These are phyloP conservation scores for Helicoverpa assulta DNA, from an alignment of 2,888 invertebrate species.

Conservation along the genomic window DNA sequence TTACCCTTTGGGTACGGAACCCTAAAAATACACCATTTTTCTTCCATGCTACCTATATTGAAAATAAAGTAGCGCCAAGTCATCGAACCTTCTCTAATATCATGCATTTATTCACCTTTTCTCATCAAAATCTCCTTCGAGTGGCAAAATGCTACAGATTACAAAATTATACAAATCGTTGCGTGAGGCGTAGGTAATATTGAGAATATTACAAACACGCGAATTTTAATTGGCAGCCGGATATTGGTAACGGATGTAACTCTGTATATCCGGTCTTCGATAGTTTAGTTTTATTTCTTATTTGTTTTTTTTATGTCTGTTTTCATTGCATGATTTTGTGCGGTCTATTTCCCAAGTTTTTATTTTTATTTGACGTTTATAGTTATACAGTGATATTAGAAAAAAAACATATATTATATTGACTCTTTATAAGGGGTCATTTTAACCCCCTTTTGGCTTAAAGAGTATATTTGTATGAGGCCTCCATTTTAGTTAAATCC, in stretches of 20 bases:
- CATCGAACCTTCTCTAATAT: conserved; percentile 38
- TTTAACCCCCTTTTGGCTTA: too few species aligned
- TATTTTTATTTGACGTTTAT: too few species aligned
- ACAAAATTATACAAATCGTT: conserved; percentile 35
- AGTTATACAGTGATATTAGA: too few species aligned
- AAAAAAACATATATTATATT: too few species aligned
- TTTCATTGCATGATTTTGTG: too few species aligned
- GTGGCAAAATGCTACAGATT: conserved; percentile 6
- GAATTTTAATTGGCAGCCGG: conserved; percentile 12
- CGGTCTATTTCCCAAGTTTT: too few species aligned
- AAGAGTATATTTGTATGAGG: too few species aligned
- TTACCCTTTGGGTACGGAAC: too few species aligned
- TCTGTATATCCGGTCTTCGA: conserved; percentile 37
- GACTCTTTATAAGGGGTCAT: too few species aligned
- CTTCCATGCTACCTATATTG: background rate
- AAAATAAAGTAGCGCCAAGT: conserved; percentile 30
- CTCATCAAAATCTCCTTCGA: conserved; percentile 3
- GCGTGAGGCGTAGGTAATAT: conserved; percentile 28
- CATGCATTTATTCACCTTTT: background rate
- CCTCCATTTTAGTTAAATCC: too few species aligned
- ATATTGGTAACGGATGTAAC: conserved; percentile 34
- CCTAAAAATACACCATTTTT: too few species aligned
- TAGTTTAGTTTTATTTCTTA: conserved; percentile 4
- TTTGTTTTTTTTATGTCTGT: background rate
- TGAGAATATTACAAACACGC: conserved; percentile 23